Conservation (phyloP, 2,113 vertebrate genomes). For the human region GRCh38 chr6:136381501-136382000, state of each 20-base stretch:
- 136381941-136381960: not conserved
- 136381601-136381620: not conserved
- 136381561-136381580: not conserved
- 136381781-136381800: not conserved
- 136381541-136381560: not conserved
- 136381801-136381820: not conserved
- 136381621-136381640: not conserved
- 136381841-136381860: not conserved
- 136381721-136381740: not conserved
- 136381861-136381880: not conserved
- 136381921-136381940: too few relatives aligned
- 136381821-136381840: not conserved
- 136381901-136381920: too few relatives aligned
- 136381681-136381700: not conserved
- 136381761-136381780: not conserved
- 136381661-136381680: not conserved
- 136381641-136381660: not conserved
- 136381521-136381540: not conserved
- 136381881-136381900: too few relatives aligned
- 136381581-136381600: not conserved
- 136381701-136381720: not conserved
- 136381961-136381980: not conserved
- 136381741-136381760: not conserved
- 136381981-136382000: not conserved
- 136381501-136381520: conserved; percentile 44